Base-by-base conservation (phyloP, 1,140 invertebrate genomes). In the Drosophila sechellia region DNA sequence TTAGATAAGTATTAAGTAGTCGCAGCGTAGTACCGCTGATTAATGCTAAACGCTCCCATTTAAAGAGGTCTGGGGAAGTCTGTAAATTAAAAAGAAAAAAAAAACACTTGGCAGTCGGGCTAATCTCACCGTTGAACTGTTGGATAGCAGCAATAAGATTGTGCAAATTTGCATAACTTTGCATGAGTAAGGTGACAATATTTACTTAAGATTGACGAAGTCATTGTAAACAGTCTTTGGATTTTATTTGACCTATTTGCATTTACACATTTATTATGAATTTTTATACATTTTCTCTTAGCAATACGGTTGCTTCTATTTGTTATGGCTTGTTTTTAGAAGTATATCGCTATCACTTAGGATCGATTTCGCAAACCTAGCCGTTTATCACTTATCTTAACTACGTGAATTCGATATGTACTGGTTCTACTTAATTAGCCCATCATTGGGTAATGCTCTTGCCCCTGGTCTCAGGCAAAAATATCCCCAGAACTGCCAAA, bases 401-500 rank as follows among this genome's bases (percentile, higher is more conserved):
- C 12, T 3, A 35, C 10, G 27, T 58, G 3, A 15, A 22, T 22
- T 15, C 11, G 1, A 49, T 20, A 4, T 20, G 4, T 8, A 20
- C 17, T 1, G 42, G 8, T 45, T 45, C 4, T 6, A 49, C 5
- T 15, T 15, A 31, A 25, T 25, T 22, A 25, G 6, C 11, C 2
- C 25, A 60, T 71, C 46, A 85, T 35, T 79, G 39, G 20, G 64
- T 61, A 37, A 87, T 42, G 40, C 43, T 54, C 37, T 70, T 78
- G 50, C 74, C 77, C 63, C 66, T 89, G 27, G 85, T 89, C 49
- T 89, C 85, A 2, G 85, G 85, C 52, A 89, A 52, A 71, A 73
- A 73, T 11, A 85, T 40, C 3, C 61, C 74, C 53, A 89, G 34
- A 10, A 89, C 40, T 56, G 64, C 54, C 15, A 78, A 57, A 4